These are phyloP conservation scores for Microtus agrestis DNA, from an alignment of 2,797 vertebrate species.

Conservation along the genomic window DNA sequence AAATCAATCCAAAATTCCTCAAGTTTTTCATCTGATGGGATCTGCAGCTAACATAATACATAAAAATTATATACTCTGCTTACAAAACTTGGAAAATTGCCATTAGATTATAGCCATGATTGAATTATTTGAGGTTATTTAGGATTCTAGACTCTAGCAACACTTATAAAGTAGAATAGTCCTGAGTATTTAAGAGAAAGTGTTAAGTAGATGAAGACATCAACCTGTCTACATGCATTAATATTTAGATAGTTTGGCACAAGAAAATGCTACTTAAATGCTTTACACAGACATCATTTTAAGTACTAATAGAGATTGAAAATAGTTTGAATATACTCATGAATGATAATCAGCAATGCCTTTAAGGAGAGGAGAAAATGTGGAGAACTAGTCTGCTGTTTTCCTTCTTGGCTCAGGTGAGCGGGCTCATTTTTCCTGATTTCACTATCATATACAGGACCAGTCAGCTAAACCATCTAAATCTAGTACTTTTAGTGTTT, in stretches of 20 bases:
- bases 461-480: slow-evolving; percentile 21
- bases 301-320: slow-evolving; percentile 43
- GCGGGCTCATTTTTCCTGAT: background rate
- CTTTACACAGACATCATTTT: slow-evolving; percentile 31
- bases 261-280: slow-evolving; percentile 52
- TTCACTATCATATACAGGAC: background rate
- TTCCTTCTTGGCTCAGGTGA: background rate
- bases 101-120: background rate
- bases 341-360: background rate
- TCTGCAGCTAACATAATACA: slow-evolving; percentile 90
- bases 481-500: slow-evolving; percentile 44
- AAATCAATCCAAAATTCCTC: slow-evolving; percentile 99
- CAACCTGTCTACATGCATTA: background rate
- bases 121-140: background rate
- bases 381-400: background rate
- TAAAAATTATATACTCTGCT: slow-evolving; percentile 35
- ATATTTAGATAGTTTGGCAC: slow-evolving; percentile 50
- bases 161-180: background rate
- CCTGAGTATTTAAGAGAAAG: background rate
- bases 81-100: slow-evolving; percentile 43
- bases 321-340: slow-evolving; percentile 44
- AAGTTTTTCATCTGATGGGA: slow-evolving; percentile 95
- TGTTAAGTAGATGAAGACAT: slow-evolving; percentile 15
- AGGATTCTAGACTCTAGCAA: background rate
- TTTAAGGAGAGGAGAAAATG: slow-evolving; percentile 8